Evolutionary conservation across 2,888 invertebrate species (phyloP), one percentile per base, ranked within the genome.

Genomic region (Drosophila limbata): DNA sequence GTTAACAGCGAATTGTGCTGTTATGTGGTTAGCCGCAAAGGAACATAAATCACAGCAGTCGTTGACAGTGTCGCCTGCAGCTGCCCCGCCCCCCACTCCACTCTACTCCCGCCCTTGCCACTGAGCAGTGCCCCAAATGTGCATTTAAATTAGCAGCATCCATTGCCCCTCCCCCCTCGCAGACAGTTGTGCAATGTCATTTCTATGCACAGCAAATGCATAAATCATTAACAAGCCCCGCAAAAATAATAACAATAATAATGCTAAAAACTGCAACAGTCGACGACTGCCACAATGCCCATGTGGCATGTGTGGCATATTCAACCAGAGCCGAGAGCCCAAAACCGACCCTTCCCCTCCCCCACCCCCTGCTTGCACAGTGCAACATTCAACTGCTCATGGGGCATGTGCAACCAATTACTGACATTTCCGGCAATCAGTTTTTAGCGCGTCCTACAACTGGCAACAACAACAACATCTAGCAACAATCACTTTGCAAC

Each of bases 211-310:
- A 75, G 77, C 67, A 72, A 80, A 85, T 85, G 74, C 81, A 88
- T 87, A 86, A 87, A 85, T 85, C 85, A 85, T 85, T 82, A 85
- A 83, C 78, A 72, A 81, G 77, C 79, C 55, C 59, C 53, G 61
- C 81, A 83, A 67, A 82, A 81, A 84, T 84, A 84, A 86, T 84
- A 88, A 85, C 85, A 87, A 85, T 84, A 85, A 87, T 84, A 85
- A 87, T 84, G 81, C 81, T 82, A 79, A 77, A 77, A 84, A 82
- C 69, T 81, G 84, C 64, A 79, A 74, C 68, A 70, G 81, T 71
- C 82, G 76, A 53, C 67, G 73, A 45, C 56, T 74, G 84, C 84
- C 86, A 86, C 86, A 84, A 80, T 77, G 73, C 87, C 84, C 85
- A 70, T 76, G 85, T 60, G 85, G 71, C 69, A 59, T 65, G 50